Evolutionary conservation across 2,888 invertebrate species (phyloP), one percentile per base, ranked within the genome.

Genomic region (Parnassius smintheus): DNA sequence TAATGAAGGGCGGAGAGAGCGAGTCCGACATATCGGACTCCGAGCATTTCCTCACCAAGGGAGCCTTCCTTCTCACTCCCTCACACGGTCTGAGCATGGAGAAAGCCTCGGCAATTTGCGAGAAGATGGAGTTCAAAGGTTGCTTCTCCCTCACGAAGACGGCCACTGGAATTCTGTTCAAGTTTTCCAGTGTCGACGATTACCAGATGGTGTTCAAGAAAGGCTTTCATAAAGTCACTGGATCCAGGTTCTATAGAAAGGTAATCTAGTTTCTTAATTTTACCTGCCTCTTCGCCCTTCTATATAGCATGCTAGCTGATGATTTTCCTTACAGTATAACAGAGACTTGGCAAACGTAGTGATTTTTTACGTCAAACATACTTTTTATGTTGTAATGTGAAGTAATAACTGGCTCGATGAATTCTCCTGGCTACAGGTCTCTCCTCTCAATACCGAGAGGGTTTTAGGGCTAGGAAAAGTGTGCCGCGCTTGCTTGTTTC

Each of bases 141-240:
- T 96, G 96, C 76, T 97, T 96, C 90, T 96, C 96, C 72, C 92
- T 97, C 73, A 96, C 96, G 68, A 96, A 96, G 92, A 97, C 97
- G 1, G 96, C 97, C 58, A 97, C 96, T 53, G 97, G 97, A 63
- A 96, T 97, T 77, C 93, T 97, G 68, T 97, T 97, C 92, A 96
- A 96, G 88, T 97, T 97, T 88, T 96, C 96, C 73, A 95, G 95
- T 85, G 95, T 96, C 70, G 96, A 96, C 72, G 97, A 97, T 82
- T 97, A 95, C 85, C 96, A 96, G 86, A 95, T 95, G 81, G 96
- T 96, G 69, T 96, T 95, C 92, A 95, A 96, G 88, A 96, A 96
- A 82, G 96, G 96, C 42, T 97, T 97, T 88, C 96, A 96, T 86
- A 95, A 95, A 85, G 96, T 96, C 59, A 97, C 96, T 62, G 96